phyloP scores from a whole-genome alignment of 2,113 vertebrate species.

The Drymodes brunneopygia region DNA sequence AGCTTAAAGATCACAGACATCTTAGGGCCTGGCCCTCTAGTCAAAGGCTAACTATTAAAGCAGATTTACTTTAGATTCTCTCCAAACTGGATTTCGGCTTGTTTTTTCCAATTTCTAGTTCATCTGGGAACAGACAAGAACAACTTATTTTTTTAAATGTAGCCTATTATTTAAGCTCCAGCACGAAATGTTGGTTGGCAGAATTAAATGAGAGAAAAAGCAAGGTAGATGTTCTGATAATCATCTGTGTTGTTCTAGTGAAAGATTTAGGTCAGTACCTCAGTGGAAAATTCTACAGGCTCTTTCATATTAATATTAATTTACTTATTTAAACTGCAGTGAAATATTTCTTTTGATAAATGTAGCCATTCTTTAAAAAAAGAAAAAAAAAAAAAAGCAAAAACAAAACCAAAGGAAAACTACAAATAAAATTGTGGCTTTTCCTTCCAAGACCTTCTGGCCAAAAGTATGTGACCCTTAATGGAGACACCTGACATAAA shows the following conservation, averaged over 20 bases:
- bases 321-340: not conserved
- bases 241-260: not conserved
- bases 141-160: not conserved
- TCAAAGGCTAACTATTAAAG: not conserved
- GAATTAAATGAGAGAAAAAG: not conserved
- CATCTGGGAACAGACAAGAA: not conserved
- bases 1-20: not conserved
- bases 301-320: not conserved
- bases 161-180: not conserved
- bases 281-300: not conserved
- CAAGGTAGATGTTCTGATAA: not conserved
- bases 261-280: not conserved
- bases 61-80: not conserved
- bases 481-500: not conserved
- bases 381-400: too few species aligned
- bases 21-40: not conserved
- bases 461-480: not conserved
- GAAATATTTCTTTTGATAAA: not conserved
- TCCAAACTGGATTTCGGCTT: not conserved
- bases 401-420: too few species aligned
- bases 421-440: not conserved
- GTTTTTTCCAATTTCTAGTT: not conserved
- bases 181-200: not conserved
- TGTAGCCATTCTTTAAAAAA: not conserved
- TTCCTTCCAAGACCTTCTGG: not conserved